Evolutionary conservation across 2,888 invertebrate species (phyloP).

Genomic region (Drosophila atroscutellata): DNA sequence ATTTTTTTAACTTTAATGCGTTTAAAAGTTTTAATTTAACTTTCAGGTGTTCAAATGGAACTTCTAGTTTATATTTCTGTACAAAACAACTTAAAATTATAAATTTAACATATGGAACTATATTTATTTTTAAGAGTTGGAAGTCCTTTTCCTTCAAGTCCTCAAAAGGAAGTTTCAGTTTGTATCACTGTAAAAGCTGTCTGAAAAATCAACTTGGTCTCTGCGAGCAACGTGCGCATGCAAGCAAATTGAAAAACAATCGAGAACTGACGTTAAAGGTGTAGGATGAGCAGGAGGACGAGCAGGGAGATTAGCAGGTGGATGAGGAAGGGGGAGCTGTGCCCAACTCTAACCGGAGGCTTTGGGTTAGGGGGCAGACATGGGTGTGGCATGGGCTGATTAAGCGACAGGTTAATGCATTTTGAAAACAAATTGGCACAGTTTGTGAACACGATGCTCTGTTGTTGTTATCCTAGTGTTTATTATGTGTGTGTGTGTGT

Average conservation of each 20-base stretch:
- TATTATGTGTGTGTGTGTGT: background rate
- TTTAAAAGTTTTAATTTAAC: background rate
- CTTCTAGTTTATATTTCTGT: background rate
- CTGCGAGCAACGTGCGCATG: constrained; percentile 67
- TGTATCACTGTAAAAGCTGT: constrained; percentile 1
- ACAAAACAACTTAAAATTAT: background rate
- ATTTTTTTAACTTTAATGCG: background rate
- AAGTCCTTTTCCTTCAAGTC: background rate
- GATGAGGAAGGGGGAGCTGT: too few species aligned
- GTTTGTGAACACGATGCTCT: constrained; percentile 62
- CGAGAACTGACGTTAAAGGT: constrained; percentile 42
- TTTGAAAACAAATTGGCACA: constrained; percentile 80
- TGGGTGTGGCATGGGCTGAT: constrained; percentile 47
- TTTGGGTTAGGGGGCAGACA: background rate
- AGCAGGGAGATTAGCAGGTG: background rate
- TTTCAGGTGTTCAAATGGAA: background rate
- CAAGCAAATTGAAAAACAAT: constrained; percentile 76
- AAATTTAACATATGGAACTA: background rate
- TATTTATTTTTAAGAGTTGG: background rate
- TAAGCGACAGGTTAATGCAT: constrained; percentile 70
- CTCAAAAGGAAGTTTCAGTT: background rate
- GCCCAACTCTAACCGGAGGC: background rate
- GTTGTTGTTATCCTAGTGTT: constrained; percentile 17
- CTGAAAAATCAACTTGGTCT: constrained; percentile 21
- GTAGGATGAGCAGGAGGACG: background rate